Evolutionary conservation across 2,888 invertebrate species (phyloP).

Genomic region (Onchidella celtica): DNA sequence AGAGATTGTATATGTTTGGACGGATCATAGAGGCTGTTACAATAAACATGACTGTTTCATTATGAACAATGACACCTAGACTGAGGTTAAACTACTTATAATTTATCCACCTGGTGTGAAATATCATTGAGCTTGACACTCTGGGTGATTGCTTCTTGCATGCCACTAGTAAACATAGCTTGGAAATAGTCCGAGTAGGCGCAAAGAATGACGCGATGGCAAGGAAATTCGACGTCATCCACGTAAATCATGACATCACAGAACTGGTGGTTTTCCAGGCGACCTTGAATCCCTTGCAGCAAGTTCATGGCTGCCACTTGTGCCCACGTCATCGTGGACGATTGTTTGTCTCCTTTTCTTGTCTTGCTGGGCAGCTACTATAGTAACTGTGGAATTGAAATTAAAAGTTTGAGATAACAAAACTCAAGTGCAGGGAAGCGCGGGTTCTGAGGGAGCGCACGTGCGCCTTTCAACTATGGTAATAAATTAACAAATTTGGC

Average conservation of each 20-base stretch:
- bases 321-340: slow-evolving; percentile 39
- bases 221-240: slow-evolving; percentile 39
- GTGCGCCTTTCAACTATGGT: too few relatives aligned
- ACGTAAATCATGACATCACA: slow-evolving; percentile 43
- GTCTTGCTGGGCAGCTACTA: neutral
- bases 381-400: too few relatives aligned
- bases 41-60: too few relatives aligned
- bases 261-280: slow-evolving; percentile 31
- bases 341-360: neutral
- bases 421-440: too few relatives aligned
- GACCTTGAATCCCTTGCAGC: slow-evolving; percentile 44
- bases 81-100: too few relatives aligned
- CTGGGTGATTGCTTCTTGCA: slow-evolving; percentile 44
- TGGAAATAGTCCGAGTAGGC: slow-evolving; percentile 47
- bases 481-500: too few relatives aligned
- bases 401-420: too few relatives aligned
- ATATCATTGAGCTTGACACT: slow-evolving; percentile 47
- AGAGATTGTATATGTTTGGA: too few relatives aligned
- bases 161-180: slow-evolving; percentile 44
- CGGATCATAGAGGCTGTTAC: too few relatives aligned
- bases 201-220: slow-evolving; percentile 42
- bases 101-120: slow-evolving; percentile 40
- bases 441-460: too few relatives aligned
- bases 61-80: too few relatives aligned
- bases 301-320: slow-evolving; percentile 40